These are phyloP conservation scores for Bos taurus DNA, from an alignment of 2,113 vertebrate species.

Conservation along the genomic window ARS-UCD2.0 NC_037333.1:110532501-110533000, in stretches of 20 bases:
- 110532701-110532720: rapidly evolving
- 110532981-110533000: neutral
- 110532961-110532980: neutral
- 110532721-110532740: neutral
- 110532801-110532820: neutral
- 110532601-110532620: neutral
- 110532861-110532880: neutral
- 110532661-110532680: neutral
- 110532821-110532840: neutral
- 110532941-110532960: neutral
- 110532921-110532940: neutral
- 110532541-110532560: neutral
- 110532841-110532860: neutral
- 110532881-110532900: neutral
- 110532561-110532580: neutral
- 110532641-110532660: neutral
- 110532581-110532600: neutral
- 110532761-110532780: neutral
- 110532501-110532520: neutral
- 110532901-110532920: neutral
- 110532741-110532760: neutral
- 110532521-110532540: neutral
- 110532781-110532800: neutral
- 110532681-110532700: neutral
- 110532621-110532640: neutral